Evolutionary conservation across 1,140 invertebrate species (phyloP), one percentile per base, ranked within the genome.

Genomic region (Hyposmocoma kahamanoa): DNA sequence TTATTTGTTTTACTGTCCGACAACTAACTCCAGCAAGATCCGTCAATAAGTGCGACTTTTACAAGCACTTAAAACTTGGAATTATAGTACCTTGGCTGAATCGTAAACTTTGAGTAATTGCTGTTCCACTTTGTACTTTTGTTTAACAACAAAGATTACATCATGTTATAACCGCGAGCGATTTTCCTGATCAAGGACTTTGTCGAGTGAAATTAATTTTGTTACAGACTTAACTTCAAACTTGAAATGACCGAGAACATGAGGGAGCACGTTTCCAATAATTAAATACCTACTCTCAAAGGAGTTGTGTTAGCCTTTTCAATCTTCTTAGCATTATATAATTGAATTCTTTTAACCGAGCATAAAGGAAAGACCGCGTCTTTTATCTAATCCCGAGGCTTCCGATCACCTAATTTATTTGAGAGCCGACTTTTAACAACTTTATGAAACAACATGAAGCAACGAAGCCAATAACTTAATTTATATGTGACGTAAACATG

Each of bases 281-380:
- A 72, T 72, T 72, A 75, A 71, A 67, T 76, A 71, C 53, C 67
- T 57, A 61, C 66, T 62, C 54, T 66, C 65, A 60, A 62, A 68
- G 67, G 62, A 67, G 63, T 66, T 67, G 64, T 63, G 62, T 67
- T 67, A 69, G 67, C 67, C 63, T 62, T 76, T 71, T 76, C 72
- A 75, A 75, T 72, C 69, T 72, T 47, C 59, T 66, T 64, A 76
- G 62, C 56, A 64, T 66, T 73, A 76, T 73, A 62, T 72, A 73
- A 76, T 71, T 72, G 67, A 67, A 73, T 69, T 73, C 67, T 71
- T 76, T 72, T 66, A 66, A 68, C 65, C 64, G 49, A 59, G 55
- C 67, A 71, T 72, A 72, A 72, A 73, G 66, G 61, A 63, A 73
- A 68, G 64, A 46, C 62, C 64, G 42, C 51, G 47, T 64, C 66